Conservation (phyloP, 2,888 invertebrate species). For the Mesoligia furuncula region DNA sequence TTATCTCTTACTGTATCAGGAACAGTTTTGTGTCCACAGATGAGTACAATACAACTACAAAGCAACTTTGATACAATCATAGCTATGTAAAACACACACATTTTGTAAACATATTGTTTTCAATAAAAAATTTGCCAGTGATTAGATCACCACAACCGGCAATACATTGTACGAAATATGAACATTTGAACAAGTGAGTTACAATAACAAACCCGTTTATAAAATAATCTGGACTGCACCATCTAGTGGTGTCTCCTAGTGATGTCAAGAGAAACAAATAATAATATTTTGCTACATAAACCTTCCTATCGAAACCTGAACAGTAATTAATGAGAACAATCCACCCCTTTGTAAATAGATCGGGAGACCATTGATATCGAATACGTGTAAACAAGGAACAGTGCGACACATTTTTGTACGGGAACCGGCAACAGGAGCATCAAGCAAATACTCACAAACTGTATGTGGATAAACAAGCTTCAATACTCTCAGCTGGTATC, state of each 20-base stretch:
- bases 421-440: conserved; percentile 33
- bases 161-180: conserved; percentile 56
- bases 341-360: conserved; percentile 89
- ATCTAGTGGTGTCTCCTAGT: conserved; percentile 13
- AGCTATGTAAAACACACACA: not conserved
- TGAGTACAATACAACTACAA: conserved; percentile 17
- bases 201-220: conserved; percentile 65
- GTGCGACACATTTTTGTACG: conserved; percentile 68
- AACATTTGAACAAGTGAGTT: conserved; percentile 69
- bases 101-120: conserved; percentile 11
- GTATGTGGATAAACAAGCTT: conserved; percentile 70
- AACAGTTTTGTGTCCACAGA: conserved; percentile 21
- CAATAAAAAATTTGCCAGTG: conserved; percentile 4
- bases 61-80: conserved; percentile 2
- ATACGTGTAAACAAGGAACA: conserved; percentile 88
- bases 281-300: conserved; percentile 20
- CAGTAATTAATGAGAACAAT: conserved; percentile 70
- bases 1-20: conserved; percentile 43
- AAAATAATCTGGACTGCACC: conserved; percentile 38
- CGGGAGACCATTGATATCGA: conserved; percentile 76
- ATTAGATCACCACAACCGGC: conserved; percentile 62
- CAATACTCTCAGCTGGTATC: conserved; percentile 77
- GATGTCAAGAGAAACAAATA: conserved; percentile 24
- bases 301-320: conserved; percentile 17
- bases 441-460: conserved; percentile 79